phyloP scores from a whole-genome alignment of 2,113 vertebrate genomes.

The Elgaria multicarinata region DNA sequence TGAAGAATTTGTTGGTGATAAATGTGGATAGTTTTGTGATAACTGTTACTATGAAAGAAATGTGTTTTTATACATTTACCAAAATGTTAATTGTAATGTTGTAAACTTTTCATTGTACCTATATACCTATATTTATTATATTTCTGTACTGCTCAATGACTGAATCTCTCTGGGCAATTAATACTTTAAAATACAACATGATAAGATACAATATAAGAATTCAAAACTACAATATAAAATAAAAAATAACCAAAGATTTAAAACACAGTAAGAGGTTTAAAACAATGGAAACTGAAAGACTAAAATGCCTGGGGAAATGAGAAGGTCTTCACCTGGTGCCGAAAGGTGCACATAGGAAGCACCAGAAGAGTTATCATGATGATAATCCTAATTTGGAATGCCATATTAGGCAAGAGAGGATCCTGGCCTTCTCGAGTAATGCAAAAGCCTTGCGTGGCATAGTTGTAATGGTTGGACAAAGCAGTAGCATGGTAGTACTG shows the following conservation, averaged over 20 bases:
- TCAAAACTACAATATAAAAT: no score
- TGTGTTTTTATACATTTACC: neutral
- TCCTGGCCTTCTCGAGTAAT: neutral
- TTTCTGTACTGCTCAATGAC: no score
- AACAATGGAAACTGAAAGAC: no score
- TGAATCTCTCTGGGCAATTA: no score
- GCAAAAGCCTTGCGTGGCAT: neutral
- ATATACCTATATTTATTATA: neutral
- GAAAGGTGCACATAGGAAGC: no score
- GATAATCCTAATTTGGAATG: neutral
- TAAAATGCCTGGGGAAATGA: no score
- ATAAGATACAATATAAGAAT: no score
- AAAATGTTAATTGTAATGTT: neutral
- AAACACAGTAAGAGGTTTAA: no score
- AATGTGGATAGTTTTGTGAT: neutral
- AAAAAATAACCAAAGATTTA: no score
- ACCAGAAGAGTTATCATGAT: no score
- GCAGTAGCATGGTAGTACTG: neutral
- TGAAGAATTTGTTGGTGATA: neutral
- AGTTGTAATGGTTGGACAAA: neutral
- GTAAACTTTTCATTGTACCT: neutral
- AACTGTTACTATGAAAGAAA: neutral
- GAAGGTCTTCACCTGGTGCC: no score
- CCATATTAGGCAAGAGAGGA: neutral
- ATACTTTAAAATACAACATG: no score